Evolutionary conservation across 2,888 invertebrate species (phyloP).

Genomic region (Pyrochroa serraticornis): DNA sequence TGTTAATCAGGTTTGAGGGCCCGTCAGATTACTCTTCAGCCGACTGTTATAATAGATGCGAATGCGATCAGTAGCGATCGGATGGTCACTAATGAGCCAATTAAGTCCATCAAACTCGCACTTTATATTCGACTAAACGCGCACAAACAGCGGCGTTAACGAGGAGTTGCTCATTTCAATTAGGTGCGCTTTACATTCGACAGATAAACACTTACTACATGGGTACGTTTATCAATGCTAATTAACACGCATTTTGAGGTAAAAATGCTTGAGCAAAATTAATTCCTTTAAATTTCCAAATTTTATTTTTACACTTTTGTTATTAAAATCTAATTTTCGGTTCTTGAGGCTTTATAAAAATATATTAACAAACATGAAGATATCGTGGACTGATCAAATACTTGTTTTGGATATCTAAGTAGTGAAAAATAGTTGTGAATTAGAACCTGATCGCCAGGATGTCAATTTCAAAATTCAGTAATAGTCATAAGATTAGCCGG

Average conservation of each 20-base stretch:
- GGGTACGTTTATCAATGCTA: slow-evolving; percentile 28
- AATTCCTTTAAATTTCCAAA: no score
- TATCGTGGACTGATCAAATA: no score
- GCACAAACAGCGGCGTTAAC: slow-evolving; percentile 33
- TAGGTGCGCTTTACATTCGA: slow-evolving; percentile 30
- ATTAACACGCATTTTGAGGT: slow-evolving; percentile 7
- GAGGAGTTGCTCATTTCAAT: slow-evolving; percentile 36
- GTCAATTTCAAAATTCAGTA: no score
- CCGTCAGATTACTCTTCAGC: slow-evolving; percentile 5
- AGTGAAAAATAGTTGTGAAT: no score
- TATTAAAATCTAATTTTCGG: no score
- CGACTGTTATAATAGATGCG: slow-evolving; percentile 35
- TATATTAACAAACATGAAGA: no score
- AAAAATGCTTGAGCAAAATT: not conserved
- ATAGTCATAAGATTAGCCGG: no score
- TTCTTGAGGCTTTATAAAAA: no score
- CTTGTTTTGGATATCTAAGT: no score
- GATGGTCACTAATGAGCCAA: slow-evolving; percentile 42
- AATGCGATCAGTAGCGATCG: slow-evolving; percentile 38
- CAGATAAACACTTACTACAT: slow-evolving; percentile 29
- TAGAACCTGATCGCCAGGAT: no score
- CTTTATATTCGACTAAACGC: slow-evolving; percentile 38
- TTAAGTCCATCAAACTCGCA: slow-evolving; percentile 40
- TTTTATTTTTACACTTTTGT: no score
- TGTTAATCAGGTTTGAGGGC: not conserved